Evolutionary conservation across 64 coral and sea anemone species (phyloP).

Genomic region (Pachyseris speciosa): DNA sequence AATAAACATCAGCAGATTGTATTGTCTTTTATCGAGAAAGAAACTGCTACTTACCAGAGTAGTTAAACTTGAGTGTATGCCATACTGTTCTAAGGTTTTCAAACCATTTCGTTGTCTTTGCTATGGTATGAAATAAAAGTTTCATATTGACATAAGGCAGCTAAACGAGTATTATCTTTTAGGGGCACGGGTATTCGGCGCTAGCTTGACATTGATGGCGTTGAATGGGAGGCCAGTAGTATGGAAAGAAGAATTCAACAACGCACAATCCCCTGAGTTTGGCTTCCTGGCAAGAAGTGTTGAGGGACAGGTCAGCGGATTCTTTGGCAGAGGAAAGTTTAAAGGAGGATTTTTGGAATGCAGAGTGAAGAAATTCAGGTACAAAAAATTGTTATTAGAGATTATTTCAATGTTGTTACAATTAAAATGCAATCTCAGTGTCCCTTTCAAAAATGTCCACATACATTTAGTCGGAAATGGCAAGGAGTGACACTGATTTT

Average conservation of each 20-base stretch:
- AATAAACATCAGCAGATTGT: too few relatives aligned
- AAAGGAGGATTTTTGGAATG: not conserved
- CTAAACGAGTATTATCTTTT: not conserved
- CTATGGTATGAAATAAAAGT: too few relatives aligned
- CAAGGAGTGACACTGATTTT: too few relatives aligned
- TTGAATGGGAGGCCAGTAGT: not conserved
- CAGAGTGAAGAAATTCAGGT: not conserved
- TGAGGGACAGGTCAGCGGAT: not conserved
- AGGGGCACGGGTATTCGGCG: not conserved
- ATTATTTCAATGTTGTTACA: not conserved
- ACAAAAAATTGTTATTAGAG: not conserved
- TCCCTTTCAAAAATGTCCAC: too few relatives aligned
- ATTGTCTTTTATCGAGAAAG: too few relatives aligned
- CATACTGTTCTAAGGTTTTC: too few relatives aligned
- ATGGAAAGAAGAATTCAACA: not conserved
- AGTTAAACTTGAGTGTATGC: too few relatives aligned
- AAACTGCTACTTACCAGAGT: too few relatives aligned
- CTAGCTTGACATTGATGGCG: not conserved
- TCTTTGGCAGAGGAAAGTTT: not conserved
- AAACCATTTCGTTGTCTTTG: too few relatives aligned
- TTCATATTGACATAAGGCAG: too few relatives aligned
- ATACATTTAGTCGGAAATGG: too few relatives aligned
- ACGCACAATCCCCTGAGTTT: not conserved
- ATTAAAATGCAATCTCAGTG: too few relatives aligned
- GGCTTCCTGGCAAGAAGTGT: conserved; percentile 17